Base-by-base conservation (phyloP, 2,113 vertebrate species). In the Platysternon megacephalum region DNA sequence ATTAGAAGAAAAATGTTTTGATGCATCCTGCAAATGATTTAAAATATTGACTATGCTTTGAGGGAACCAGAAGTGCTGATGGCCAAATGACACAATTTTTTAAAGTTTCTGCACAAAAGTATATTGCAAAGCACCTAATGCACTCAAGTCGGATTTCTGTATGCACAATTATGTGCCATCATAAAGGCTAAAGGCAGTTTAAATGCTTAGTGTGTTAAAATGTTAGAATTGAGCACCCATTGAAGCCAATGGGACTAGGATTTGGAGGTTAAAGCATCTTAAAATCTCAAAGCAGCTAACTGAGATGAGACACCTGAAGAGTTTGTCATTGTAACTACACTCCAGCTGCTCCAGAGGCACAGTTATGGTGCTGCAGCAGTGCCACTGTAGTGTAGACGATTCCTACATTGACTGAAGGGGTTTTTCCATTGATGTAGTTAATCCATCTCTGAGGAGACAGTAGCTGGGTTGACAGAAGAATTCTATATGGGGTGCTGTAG, bases 161-260 rank as follows among this genome's bases (percentile, higher is more conserved):
- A 32, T 48, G 56, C 39, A 53, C 11, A 44, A 5, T 44, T 82
- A 11, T 44, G n/a, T 8, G 1, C 21, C 0, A 0, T 19, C 49
- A 79, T 80, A 90, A 91, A 82, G 6, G 11, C 0, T 53, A 11
- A 79, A 19, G 32, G 28, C 19, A 26, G 85, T 84, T 87, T 74
- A 84, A 85, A 44, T 55, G 5, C 26, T 52, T 68, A 72, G 61
- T 44, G 6, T 0, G 16, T 11, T 24, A 24, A 82, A 12, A 39
- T 44, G 10, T 6, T 90, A 58, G 35, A 26, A 22, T 13, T 12
- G 46, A 3, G 44, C 22, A 79, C 8, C 82, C 39, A 46, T 4
- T 56, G 79, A 65, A 91, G 48, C 39, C 76, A 79, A 5, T 32
- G 22, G 39, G 16, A 7, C 10, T 42, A 3, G 17, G 55, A 82